Percentiles rank a stretch among this genome's conserved stretches.
Evolutionary conservation across 2,888 invertebrate species (phyloP).

Genomic region (Trichopria drosophilae): DNA sequence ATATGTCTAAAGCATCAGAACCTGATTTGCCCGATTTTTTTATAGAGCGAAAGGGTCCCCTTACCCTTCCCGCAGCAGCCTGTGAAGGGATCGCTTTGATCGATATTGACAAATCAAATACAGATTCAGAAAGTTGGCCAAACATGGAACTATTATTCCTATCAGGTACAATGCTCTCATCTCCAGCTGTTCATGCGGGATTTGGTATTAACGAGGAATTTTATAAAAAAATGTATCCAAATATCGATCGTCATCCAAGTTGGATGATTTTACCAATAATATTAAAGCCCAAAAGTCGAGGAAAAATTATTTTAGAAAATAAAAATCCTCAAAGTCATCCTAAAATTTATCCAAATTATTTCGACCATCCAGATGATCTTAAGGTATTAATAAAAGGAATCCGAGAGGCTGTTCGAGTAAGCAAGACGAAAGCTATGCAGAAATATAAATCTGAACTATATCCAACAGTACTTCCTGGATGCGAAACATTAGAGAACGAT

Average conservation of each 20-base stretch:
- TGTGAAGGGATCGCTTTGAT: constrained; percentile 69
- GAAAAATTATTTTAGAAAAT: constrained; percentile 66
- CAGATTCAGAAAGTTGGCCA: constrained; percentile 63
- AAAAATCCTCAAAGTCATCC: constrained; percentile 69
- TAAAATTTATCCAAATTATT: constrained; percentile 70
- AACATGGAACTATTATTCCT: constrained; percentile 73
- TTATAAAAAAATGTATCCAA: constrained; percentile 64
- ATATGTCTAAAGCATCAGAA: constrained; percentile 29
- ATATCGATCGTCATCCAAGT: too few species aligned
- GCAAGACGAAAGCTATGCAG: constrained; percentile 65
- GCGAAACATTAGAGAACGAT: constrained; percentile 63
- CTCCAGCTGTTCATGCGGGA: too few species aligned
- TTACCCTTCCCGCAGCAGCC: constrained; percentile 69
- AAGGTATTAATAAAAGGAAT: constrained; percentile 66
- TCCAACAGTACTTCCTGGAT: constrained; percentile 63
- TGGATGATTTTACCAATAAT: constrained; percentile 68
- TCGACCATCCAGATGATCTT: constrained; percentile 66
- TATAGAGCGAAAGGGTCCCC: constrained; percentile 62
- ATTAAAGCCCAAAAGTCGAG: constrained; percentile 71
- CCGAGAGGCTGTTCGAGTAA: constrained; percentile 63
- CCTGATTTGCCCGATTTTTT: constrained; percentile 59
- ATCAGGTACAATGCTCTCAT: constrained; percentile 63
- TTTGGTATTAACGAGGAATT: constrained; percentile 64
- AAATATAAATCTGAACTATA: constrained; percentile 63
- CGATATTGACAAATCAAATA: constrained; percentile 64